Evolutionary conservation across 2,113 vertebrate species (phyloP).

Genomic region (Petrocephalus microphthalmus): DNA sequence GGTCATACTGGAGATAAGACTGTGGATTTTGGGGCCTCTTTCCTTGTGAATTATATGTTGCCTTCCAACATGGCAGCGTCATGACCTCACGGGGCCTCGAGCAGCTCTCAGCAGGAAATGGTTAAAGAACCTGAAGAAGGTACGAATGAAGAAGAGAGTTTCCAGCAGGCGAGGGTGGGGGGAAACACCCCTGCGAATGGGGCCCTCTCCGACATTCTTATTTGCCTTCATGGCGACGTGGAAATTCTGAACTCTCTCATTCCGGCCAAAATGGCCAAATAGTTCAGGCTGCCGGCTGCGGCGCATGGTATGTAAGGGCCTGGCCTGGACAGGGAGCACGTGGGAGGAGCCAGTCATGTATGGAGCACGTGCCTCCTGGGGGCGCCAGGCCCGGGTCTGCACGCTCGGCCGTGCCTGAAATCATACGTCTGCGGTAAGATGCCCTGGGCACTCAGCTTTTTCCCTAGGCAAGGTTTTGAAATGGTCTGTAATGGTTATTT

Average conservation of each 20-base stretch:
- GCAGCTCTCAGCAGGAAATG: conserved; percentile 37
- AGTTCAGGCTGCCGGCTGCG: conserved; percentile 41
- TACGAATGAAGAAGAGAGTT: conserved; percentile 55
- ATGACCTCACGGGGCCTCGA: conserved; percentile 43
- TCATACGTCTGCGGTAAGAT: background rate
- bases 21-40: background rate
- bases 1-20: background rate
- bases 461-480: background rate
- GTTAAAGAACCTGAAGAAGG: conserved; percentile 41
- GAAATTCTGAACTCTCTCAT: conserved; percentile 64
- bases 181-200: conserved; percentile 2
- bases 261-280: conserved; percentile 58
- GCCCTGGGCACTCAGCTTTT: background rate
- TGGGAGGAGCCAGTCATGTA: conserved; percentile 36
- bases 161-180: conserved; percentile 41
- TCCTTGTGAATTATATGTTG: conserved; percentile 26
- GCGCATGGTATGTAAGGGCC: conserved; percentile 47
- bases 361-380: conserved; percentile 25
- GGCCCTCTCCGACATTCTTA: conserved; percentile 52
- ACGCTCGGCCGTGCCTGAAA: conserved; percentile 23
- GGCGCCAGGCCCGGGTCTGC: background rate
- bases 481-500: conserved; percentile 2
- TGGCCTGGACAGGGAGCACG: conserved; percentile 34
- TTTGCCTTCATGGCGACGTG: conserved; percentile 60
- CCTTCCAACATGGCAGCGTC: conserved; percentile 26